Conservation (phyloP, 2,113 vertebrate genomes). For the Reinhardtius hippoglossoides region DNA sequence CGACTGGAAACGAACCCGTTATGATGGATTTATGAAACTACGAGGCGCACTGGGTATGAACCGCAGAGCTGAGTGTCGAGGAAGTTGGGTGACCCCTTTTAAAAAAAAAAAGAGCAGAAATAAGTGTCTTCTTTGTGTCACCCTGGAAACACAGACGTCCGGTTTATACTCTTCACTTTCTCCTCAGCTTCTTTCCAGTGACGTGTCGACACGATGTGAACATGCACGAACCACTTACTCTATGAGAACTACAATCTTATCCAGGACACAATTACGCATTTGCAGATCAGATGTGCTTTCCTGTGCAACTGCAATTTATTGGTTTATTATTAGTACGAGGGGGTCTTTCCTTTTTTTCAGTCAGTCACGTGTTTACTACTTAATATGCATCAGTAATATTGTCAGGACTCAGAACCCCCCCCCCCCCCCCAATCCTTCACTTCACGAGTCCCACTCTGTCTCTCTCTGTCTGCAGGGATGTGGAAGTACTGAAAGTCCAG, state of each 20-base stretch:
- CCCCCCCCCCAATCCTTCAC: constrained; percentile 58
- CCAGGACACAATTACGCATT: not conserved
- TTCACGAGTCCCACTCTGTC: constrained; percentile 39
- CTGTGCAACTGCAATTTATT: not conserved
- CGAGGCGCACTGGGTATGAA: constrained; percentile 40
- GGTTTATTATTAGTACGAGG: constrained; percentile 9
- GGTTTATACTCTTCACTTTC: constrained; percentile 32
- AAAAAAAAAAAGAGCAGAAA: too few relatives aligned
- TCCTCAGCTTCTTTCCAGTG: too few relatives aligned
- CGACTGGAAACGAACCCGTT: constrained; percentile 73
- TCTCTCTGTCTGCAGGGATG: not conserved
- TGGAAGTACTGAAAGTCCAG: not conserved
- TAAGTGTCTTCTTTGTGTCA: constrained; percentile 61
- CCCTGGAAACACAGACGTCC: constrained; percentile 29
- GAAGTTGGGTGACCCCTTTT: constrained; percentile 73
- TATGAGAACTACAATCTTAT: not conserved
- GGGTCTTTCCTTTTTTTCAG: not conserved
- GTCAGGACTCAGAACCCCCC: constrained; percentile 45
- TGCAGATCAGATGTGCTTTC: not conserved
- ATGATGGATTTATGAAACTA: constrained; percentile 69
- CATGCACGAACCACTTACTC: not conserved
- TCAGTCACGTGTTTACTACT: constrained; percentile 54
- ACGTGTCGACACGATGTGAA: constrained; percentile 8
- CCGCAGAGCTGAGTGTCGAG: constrained; percentile 61
- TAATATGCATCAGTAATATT: constrained; percentile 56